Conservation (phyloP, 2,797 vertebrate species). For the Simalia tracyae region DNA sequence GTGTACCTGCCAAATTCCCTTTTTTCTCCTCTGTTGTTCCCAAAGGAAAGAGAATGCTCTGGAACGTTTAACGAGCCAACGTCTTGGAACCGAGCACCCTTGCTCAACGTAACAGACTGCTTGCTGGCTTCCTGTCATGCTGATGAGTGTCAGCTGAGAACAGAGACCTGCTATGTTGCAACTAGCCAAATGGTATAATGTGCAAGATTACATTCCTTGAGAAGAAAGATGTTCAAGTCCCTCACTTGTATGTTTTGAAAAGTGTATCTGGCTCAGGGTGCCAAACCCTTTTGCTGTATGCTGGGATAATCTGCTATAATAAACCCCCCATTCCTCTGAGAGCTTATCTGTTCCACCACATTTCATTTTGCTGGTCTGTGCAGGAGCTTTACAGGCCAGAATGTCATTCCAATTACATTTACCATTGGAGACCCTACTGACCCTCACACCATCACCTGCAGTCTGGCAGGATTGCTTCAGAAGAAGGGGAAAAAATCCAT, state of each 20-base stretch:
- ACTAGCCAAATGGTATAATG: neutral
- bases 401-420: neutral
- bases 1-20: constrained; percentile 48
- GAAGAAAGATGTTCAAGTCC: neutral
- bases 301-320: neutral
- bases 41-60: constrained; percentile 32
- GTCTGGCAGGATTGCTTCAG: neutral
- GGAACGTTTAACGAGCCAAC: constrained; percentile 50
- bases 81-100: constrained; percentile 23
- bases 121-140: constrained; percentile 1
- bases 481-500: neutral
- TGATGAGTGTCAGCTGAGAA: constrained; percentile 15
- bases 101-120: constrained; percentile 17
- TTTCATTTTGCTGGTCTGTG: neutral
- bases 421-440: neutral
- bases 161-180: constrained; percentile 13
- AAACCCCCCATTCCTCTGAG: neutral
- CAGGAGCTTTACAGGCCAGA: neutral
- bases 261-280: neutral
- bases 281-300: neutral
- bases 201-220: neutral
- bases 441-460: neutral
- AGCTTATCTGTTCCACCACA: neutral
- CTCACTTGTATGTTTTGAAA: neutral
- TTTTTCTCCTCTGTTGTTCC: constrained; percentile 32